phyloP scores from a whole-genome alignment of 2,888 invertebrate genomes.

The Desoria tigrina region DNA sequence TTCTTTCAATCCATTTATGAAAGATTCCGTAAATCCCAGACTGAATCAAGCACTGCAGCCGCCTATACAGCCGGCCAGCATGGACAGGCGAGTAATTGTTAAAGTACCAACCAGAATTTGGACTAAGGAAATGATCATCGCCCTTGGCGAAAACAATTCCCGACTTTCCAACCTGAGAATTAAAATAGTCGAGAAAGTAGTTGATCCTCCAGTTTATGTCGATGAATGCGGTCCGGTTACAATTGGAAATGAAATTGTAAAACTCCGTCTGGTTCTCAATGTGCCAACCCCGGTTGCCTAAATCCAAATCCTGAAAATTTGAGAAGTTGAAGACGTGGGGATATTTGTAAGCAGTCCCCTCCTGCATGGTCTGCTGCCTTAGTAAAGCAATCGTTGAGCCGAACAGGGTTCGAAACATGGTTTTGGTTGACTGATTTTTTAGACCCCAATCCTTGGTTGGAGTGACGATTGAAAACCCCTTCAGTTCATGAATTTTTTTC shows the following conservation, averaged over 20 bases:
- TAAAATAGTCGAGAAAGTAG: background rate
- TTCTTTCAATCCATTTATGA: constrained; percentile 6
- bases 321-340: background rate
- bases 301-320: background rate
- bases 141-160: constrained; percentile 6
- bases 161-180: background rate
- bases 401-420: background rate
- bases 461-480: background rate
- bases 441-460: background rate
- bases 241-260: background rate
- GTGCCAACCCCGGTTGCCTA: background rate
- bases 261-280: background rate
- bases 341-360: background rate
- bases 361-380: background rate
- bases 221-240: constrained; percentile 6
- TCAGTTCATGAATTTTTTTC: constrained; percentile 1
- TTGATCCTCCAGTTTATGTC: background rate
- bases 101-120: constrained; percentile 14
- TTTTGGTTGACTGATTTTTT: background rate
- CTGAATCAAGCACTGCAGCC: constrained; percentile 4
- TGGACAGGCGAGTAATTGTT: background rate
- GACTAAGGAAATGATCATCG: background rate
- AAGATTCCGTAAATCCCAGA: constrained; percentile 17
- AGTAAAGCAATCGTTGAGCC: background rate
- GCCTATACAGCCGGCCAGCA: background rate